Evolutionary conservation across 2,888 invertebrate genomes (phyloP).

Genomic region (Idaea straminata): DNA sequence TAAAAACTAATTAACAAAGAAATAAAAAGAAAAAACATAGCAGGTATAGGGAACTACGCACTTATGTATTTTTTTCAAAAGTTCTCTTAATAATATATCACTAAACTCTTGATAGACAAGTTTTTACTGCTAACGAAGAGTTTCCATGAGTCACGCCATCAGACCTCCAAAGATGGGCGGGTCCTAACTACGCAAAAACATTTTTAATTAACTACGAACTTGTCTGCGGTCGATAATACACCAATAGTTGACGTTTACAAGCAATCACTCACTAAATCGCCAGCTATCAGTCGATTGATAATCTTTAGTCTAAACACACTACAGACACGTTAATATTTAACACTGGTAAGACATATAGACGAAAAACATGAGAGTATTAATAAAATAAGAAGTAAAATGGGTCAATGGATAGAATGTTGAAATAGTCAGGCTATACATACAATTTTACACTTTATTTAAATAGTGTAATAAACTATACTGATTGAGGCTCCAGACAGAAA

Average conservation of each 20-base stretch:
- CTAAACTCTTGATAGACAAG: neutral
- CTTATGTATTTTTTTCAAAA: too few relatives aligned
- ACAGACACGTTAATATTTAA: neutral
- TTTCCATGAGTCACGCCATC: neutral
- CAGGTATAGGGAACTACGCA: too few relatives aligned
- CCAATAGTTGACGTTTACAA: neutral
- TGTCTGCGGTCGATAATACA: neutral
- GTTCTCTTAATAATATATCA: neutral
- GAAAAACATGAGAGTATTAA: neutral
- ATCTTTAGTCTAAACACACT: neutral
- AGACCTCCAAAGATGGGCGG: slow-evolving; percentile 5
- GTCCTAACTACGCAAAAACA: neutral
- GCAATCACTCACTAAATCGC: too few relatives aligned
- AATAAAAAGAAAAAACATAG: too few relatives aligned
- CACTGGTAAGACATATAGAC: neutral
- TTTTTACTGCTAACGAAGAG: neutral
- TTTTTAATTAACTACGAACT: neutral
- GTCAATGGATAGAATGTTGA: neutral
- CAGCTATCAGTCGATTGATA: too few relatives aligned
- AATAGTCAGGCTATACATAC: neutral
- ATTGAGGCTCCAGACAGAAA: neutral
- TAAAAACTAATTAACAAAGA: too few relatives aligned
- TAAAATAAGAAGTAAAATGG: neutral
- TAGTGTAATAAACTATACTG: neutral
- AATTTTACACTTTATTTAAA: neutral